These are phyloP conservation scores for Strigamia maritima DNA, from an alignment of 2,888 invertebrate genomes.

Conservation along the genomic window DNA sequence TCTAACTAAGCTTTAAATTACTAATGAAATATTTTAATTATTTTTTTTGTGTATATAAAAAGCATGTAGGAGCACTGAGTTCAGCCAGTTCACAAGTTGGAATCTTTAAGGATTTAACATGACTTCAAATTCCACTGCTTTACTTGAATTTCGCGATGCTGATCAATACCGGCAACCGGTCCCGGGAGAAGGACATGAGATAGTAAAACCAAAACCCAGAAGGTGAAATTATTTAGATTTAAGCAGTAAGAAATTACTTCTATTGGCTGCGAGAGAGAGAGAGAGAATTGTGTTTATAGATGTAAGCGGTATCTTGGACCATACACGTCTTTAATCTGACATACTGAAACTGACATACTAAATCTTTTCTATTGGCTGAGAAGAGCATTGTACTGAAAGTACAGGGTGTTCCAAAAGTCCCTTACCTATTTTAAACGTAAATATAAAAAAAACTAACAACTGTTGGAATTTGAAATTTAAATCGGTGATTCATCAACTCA, in stretches of 20 bases:
- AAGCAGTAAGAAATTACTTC: background rate
- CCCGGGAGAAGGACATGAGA: constrained; percentile 75
- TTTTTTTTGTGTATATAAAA: background rate
- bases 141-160: constrained; percentile 52
- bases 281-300: too few species aligned
- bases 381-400: too few species aligned
- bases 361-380: too few species aligned
- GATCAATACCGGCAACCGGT: constrained; percentile 58
- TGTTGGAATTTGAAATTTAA: too few species aligned
- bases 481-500: too few species aligned
- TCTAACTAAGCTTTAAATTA: background rate
- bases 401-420: too few species aligned
- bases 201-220: constrained; percentile 78
- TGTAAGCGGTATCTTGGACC: too few species aligned
- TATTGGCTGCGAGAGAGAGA: too few species aligned
- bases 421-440: too few species aligned
- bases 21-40: background rate
- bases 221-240: constrained; percentile 59
- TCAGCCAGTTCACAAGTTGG: background rate
- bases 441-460: too few species aligned
- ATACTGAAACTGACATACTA: too few species aligned
- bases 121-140: constrained; percentile 44
- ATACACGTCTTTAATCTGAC: too few species aligned
- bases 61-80: background rate
- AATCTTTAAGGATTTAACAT: background rate